Conservation (phyloP, 2,113 vertebrate genomes). For the Collichthys lucidus region DNA sequence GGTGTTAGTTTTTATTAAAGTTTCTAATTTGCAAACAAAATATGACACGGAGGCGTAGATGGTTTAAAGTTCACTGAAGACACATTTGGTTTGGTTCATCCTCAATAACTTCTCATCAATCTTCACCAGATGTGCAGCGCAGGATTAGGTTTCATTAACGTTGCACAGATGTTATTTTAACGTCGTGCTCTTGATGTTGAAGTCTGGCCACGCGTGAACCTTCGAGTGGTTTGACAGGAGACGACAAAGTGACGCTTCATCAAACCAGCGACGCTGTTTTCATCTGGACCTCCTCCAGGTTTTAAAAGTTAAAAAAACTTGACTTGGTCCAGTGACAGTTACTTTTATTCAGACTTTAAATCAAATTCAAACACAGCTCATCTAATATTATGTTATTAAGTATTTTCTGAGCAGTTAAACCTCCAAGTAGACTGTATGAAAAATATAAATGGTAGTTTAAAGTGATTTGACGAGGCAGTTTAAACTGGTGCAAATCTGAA, state of each 20-base stretch:
- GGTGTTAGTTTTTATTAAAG: not conserved
- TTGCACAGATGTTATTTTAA: not conserved
- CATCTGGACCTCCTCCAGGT: not conserved
- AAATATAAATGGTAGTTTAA: not conserved
- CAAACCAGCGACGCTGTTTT: not conserved
- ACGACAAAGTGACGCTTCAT: not conserved
- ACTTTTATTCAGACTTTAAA: not conserved
- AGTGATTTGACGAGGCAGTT: not conserved
- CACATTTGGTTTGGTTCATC: not conserved
- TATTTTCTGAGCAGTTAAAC: too few relatives aligned
- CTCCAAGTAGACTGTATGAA: too few relatives aligned
- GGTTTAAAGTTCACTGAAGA: not conserved
- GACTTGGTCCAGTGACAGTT: not conserved
- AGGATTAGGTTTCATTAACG: not conserved
- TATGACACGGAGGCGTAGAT: not conserved
- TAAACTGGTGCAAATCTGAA: not conserved
- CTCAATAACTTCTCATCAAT: not conserved
- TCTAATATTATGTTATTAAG: not conserved
- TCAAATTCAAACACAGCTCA: too few relatives aligned
- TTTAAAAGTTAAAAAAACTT: not conserved
- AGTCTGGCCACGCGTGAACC: not conserved
- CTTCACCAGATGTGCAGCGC: not conserved
- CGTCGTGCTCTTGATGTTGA: not conserved
- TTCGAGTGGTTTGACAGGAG: not conserved
- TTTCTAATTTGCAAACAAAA: too few relatives aligned